phyloP scores from a whole-genome alignment of 2,888 invertebrate species.

The Resseliella maxima region DNA sequence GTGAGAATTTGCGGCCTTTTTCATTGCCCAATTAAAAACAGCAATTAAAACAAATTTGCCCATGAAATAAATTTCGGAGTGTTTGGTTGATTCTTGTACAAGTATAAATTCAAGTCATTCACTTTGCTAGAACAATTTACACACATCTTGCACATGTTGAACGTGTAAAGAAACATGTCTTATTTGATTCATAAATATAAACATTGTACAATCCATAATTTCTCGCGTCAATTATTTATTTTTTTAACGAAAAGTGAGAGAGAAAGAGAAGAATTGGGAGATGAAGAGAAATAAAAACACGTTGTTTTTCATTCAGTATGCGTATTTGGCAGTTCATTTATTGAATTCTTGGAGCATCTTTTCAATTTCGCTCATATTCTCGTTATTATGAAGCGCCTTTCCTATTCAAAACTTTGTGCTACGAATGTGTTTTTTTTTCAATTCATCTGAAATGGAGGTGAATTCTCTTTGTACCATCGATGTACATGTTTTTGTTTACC shows the following conservation, averaged over 20 bases:
- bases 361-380: neutral
- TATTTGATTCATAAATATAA: slow-evolving; percentile 11
- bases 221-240: neutral
- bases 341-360: neutral
- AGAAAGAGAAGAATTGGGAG: too few species aligned
- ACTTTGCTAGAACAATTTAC: neutral
- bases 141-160: neutral
- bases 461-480: neutral
- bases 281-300: too few species aligned
- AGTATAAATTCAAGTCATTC: neutral
- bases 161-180: neutral
- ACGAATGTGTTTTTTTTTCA: neutral
- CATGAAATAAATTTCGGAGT: slow-evolving; percentile 10
- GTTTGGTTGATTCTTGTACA: neutral
- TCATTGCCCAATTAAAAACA: slow-evolving; percentile 2
- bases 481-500: neutral
- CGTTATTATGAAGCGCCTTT: neutral
- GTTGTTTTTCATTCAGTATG: neutral
- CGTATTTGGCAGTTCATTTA: neutral
- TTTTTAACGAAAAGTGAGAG: neutral
- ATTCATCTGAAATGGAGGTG: neutral
- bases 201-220: neutral
- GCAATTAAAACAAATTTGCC: slow-evolving; percentile 43
- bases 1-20: slow-evolving; percentile 21
- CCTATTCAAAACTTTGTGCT: neutral